Conservation (phyloP, 2,888 invertebrate genomes). For the Sceliomorpha sp. region DNA sequence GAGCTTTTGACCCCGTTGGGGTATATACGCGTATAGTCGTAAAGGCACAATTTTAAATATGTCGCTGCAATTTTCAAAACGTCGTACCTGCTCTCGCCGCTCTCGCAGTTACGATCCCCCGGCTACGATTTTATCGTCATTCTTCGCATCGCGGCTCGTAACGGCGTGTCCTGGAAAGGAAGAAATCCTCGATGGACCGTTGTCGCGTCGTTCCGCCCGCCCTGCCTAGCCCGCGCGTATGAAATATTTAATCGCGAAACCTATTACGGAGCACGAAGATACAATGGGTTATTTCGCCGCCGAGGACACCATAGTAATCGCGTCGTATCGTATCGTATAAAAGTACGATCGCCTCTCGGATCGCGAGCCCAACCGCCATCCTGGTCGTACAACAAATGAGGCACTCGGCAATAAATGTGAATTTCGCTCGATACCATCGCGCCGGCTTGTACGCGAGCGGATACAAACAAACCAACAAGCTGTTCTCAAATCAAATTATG, state of each 20-base stretch:
- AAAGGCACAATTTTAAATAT: constrained; percentile 5
- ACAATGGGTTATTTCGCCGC: constrained; percentile 13
- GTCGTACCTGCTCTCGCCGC: constrained; percentile 1
- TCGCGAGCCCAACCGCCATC: neutral
- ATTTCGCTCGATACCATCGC: neutral
- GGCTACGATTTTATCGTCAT: constrained; percentile 11
- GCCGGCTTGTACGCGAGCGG: neutral
- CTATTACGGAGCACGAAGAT: constrained; percentile 10
- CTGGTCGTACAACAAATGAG: constrained; percentile 1
- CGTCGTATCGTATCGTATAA: constrained; percentile 10
- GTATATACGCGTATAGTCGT: constrained; percentile 2
- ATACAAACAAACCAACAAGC: neutral
- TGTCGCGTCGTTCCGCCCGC: neutral
- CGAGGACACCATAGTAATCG: neutral
- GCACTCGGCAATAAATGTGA: neutral
- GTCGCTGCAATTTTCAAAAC: constrained; percentile 2
- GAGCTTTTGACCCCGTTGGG: no score
- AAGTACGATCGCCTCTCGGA: constrained; percentile 6
- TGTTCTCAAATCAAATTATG: neutral
- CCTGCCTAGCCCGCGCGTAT: constrained; percentile 1
- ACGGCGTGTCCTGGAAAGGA: constrained; percentile 4
- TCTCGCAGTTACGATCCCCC: neutral
- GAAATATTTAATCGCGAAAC: constrained; percentile 13
- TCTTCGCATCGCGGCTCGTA: constrained; percentile 10
- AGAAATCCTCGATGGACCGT: constrained; percentile 7